Conservation (phyloP, 2,797 vertebrate genomes). For the Paramormyrops hopkinsi region DNA sequence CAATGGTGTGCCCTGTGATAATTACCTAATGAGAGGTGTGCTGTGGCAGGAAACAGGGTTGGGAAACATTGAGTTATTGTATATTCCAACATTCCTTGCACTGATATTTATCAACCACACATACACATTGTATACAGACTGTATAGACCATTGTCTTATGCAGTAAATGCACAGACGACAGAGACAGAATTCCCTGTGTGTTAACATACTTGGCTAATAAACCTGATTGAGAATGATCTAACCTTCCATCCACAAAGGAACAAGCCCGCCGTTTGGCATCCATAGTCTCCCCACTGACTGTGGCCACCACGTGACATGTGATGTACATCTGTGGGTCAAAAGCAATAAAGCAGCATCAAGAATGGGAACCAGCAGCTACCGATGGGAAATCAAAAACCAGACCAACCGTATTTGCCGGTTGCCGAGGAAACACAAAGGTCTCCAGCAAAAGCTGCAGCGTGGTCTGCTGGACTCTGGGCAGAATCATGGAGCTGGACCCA, state of each 20-base stretch:
- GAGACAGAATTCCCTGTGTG: background rate
- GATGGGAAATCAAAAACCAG: background rate
- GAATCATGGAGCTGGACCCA: constrained; percentile 20
- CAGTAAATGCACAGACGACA: background rate
- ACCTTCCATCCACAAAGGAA: constrained; percentile 15
- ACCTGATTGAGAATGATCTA: background rate
- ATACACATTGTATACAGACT: background rate
- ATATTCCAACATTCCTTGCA: background rate
- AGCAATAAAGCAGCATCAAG: background rate
- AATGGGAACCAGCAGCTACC: background rate
- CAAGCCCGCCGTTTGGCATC: background rate
- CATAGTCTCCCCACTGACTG: background rate
- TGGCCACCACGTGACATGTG: background rate
- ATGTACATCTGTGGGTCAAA: constrained; percentile 14
- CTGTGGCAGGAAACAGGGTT: background rate
- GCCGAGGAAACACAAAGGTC: constrained; percentile 16
- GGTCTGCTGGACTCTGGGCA: constrained; percentile 12
- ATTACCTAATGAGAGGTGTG: background rate
- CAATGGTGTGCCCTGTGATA: background rate
- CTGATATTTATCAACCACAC: background rate
- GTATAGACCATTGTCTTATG: background rate
- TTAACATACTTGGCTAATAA: background rate
- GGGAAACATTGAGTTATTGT: background rate
- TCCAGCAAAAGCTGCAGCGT: constrained; percentile 16
- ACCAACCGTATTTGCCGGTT: background rate